Evolutionary conservation across 2,888 invertebrate species (phyloP), one percentile per base, ranked within the genome.

Genomic region (Polyommatus iphigenia): DNA sequence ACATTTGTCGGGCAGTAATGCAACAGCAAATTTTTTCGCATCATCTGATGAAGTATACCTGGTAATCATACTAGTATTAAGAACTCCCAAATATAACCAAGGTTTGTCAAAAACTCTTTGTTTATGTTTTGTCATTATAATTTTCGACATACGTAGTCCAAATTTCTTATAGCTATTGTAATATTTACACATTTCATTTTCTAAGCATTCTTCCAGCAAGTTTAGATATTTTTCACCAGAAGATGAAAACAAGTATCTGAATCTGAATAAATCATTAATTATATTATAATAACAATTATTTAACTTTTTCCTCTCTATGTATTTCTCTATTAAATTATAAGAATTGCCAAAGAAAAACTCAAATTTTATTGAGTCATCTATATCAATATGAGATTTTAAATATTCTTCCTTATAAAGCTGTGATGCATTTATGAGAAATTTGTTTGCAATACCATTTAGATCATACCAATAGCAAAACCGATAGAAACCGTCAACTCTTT

Each of bases 351-450:
- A 81, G 75, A 89, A 84, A 77, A 82, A 46, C 46, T 83, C n/a
- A 83, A 80, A 78, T 80, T 81, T 79, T 67, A 73, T 41, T 78
- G 36, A 71, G 77, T 79, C 73, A 67, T 78, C 13, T 62, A 80
- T 78, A 32, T 76, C 1, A 18, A 78, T 67, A 10, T 80, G 54
- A 36, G 80, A 80, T 76, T 83, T 79, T 24, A 91, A 79, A 2
- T 85, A 71, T 10, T 86, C 80, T 15, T 85, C 62, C 83, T 91
- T 91, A 77, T 85, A 87, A 0, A 79, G 76, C 20, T 88, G 87
- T 20, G 87, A 84, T 46, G 88, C 85, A 24, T 80, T 82, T 71
- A 85, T 80, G 2, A 90, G 82, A 80, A 90, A 91, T 80, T 91
- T 91, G 0, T 82, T 62, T 8, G 89, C 87, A 78, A 85, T 81